Percentiles rank a stretch among this genome's conserved stretches.
Evolutionary conservation across 2,888 invertebrate genomes (phyloP).

Genomic region (Caenorhabditis imperialis): DNA sequence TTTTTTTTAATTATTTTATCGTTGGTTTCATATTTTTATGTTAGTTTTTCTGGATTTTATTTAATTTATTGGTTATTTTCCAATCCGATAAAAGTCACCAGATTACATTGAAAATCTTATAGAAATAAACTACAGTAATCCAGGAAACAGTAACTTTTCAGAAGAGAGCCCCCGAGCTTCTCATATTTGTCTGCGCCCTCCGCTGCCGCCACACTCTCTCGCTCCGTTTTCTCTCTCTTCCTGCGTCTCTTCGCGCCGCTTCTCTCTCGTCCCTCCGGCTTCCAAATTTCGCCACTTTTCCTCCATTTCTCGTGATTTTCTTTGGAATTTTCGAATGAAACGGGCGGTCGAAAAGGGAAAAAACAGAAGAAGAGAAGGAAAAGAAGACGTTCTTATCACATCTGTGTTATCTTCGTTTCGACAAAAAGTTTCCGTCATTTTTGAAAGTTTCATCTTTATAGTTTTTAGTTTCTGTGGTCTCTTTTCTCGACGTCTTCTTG

Average conservation of each 20-base stretch:
- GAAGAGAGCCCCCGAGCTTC: background rate
- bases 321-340: background rate
- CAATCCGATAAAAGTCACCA: too few relatives aligned
- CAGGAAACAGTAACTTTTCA: too few relatives aligned
- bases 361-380: too few relatives aligned
- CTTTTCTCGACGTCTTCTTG: background rate
- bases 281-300: constrained; percentile 5
- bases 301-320: constrained; percentile 14
- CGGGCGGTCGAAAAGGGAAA: too few relatives aligned
- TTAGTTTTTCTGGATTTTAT: background rate
- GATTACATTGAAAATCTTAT: too few relatives aligned
- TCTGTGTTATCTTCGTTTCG: constrained; percentile 7
- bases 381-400: constrained; percentile 18
- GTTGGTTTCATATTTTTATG: background rate
- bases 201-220: background rate
- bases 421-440: background rate
- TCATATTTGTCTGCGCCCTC: background rate
- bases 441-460: constrained; percentile 4
- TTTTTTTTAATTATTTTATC: background rate
- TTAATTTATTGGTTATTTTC: too few relatives aligned
- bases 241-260: background rate
- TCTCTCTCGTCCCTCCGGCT: background rate
- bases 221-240: background rate
- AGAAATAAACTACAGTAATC: too few relatives aligned
- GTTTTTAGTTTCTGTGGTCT: background rate